A percentile compares a stretch with the other conserved stretches of the same genome.
phyloP scores from a whole-genome alignment of 92 coral and sea anemone species.

The Umimayanthus chanpuru region DNA sequence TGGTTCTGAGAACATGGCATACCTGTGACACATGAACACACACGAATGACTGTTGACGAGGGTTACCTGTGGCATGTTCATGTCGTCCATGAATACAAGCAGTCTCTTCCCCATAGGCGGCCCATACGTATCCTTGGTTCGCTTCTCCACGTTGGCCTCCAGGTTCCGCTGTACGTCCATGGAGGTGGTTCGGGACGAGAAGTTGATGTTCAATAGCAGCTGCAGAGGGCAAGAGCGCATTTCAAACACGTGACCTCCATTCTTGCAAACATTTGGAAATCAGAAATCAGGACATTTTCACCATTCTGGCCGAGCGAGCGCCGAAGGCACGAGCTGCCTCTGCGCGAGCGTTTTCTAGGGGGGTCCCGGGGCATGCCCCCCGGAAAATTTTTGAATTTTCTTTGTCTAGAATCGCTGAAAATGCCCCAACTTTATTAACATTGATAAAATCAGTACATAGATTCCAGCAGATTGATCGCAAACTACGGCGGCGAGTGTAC shows the following conservation, averaged over 20 bases:
- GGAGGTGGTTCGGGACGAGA: constrained; percentile 98
- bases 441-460: no score
- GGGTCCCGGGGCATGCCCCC: no score
- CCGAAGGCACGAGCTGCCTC: no score
- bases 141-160: constrained; percentile 98
- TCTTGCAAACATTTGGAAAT: no score
- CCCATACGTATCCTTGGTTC: constrained; percentile 99
- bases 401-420: no score
- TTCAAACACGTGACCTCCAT: neutral
- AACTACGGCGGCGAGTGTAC: no score
- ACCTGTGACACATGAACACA: neutral
- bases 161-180: constrained; percentile 98
- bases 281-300: no score
- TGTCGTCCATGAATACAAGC: constrained; percentile 98
- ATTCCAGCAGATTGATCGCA: no score
- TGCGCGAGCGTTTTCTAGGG: no score
- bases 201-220: constrained; percentile 95
- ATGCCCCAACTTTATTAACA: no score
- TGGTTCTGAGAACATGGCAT: neutral
- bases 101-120: constrained; percentile 99
- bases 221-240: constrained; percentile 11
- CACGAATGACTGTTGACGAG: neutral
- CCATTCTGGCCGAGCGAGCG: no score
- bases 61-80: constrained; percentile 98
- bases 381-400: no score